Evolutionary conservation across 2,797 vertebrate genomes (phyloP).

Genomic region (Sebastes dallii): DNA sequence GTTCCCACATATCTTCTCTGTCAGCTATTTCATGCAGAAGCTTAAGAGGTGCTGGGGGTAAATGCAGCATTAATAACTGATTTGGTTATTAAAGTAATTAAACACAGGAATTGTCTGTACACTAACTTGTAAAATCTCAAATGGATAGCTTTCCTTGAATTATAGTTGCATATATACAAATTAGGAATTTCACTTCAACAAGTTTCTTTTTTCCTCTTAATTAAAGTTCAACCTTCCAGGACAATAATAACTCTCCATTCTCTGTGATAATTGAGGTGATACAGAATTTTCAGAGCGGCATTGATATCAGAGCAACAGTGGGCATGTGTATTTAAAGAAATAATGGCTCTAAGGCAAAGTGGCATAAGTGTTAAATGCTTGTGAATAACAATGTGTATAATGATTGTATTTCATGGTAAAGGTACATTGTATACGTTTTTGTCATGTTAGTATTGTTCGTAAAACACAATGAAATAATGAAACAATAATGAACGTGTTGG

Average conservation of each 20-base stretch:
- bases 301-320: not conserved
- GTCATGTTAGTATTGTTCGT: not conserved
- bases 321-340: not conserved
- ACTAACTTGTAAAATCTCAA: not conserved
- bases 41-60: not conserved
- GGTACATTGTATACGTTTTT: not conserved
- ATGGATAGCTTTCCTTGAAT: not conserved
- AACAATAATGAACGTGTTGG: not conserved
- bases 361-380: not conserved
- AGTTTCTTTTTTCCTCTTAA: constrained; percentile 8
- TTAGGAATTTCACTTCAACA: not conserved
- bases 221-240: constrained; percentile 7
- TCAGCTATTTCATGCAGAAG: not conserved
- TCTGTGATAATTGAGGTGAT: constrained; percentile 17
- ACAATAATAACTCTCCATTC: constrained; percentile 2
- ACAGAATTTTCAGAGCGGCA: not conserved
- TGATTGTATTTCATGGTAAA: not conserved
- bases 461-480: not conserved
- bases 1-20: not conserved
- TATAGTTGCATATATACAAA: not conserved
- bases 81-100: not conserved
- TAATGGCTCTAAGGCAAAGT: not conserved
- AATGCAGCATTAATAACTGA: not conserved
- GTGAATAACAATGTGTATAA: not conserved
- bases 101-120: not conserved